phyloP scores from a whole-genome alignment of 2,888 invertebrate species.

The Petrophora chlorosata region DNA sequence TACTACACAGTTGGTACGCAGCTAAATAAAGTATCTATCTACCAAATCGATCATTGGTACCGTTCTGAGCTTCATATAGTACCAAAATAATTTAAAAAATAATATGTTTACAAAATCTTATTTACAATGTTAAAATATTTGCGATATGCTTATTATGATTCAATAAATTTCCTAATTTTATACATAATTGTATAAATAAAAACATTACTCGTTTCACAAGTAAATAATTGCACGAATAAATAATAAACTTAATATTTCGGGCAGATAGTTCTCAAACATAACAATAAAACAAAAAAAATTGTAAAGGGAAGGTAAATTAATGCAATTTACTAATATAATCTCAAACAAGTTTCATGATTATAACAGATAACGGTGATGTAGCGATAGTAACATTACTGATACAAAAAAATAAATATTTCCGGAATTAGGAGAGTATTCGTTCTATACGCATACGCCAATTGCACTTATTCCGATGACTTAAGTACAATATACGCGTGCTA shows the following conservation, averaged over 20 bases:
- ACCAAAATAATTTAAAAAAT: conserved; percentile 67
- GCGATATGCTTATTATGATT: conserved; percentile 70
- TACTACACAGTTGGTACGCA: conserved; percentile 39
- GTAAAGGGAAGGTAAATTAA: conserved; percentile 44
- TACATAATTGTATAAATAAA: conserved; percentile 68
- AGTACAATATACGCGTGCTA: conserved; percentile 55
- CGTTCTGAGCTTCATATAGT: conserved; percentile 41
- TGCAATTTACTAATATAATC: conserved; percentile 66
- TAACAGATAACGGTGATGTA: conserved; percentile 54
- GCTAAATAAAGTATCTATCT: conserved; percentile 45
- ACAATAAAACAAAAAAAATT: conserved; percentile 70
- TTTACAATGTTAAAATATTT: conserved; percentile 65
- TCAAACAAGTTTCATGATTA: conserved; percentile 52
- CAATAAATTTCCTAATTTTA: conserved; percentile 69
- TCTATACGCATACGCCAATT: conserved; percentile 40
- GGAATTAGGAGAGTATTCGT: conserved; percentile 39
- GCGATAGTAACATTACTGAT: conserved; percentile 31
- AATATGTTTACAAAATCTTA: conserved; percentile 62
- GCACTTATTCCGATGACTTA: conserved; percentile 47
- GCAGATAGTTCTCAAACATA: conserved; percentile 75
- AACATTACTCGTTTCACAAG: conserved; percentile 66
- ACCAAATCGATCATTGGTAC: conserved; percentile 40
- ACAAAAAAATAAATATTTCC: not conserved
- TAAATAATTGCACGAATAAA: conserved; percentile 68
- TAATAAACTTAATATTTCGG: conserved; percentile 63